A percentile compares a stretch with the other conserved stretches of the same genome.
phyloP scores from a whole-genome alignment of 1,140 invertebrate genomes.

The Venturia canescens region DNA sequence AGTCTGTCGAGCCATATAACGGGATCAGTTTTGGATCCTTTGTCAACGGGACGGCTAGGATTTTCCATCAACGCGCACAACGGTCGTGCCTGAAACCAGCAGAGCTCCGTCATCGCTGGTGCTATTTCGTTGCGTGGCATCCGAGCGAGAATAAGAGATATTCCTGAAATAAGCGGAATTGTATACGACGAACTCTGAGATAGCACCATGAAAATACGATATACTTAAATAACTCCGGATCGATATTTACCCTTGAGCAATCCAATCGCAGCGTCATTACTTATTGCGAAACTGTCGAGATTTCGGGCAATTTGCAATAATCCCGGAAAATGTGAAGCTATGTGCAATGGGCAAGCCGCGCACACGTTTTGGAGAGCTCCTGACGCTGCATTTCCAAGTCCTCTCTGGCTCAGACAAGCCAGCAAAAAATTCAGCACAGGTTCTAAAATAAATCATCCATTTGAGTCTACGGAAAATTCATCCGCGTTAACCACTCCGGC shows the following conservation, averaged over 20 bases:
- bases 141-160: slow-evolving; percentile 80
- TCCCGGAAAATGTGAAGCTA: slow-evolving; percentile 88
- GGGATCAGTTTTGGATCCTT: slow-evolving; percentile 85
- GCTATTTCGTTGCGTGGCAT: slow-evolving; percentile 82
- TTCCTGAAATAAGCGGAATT: slow-evolving; percentile 73
- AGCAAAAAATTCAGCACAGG: slow-evolving; percentile 89
- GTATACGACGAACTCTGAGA: too few species aligned
- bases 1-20: slow-evolving; percentile 95
- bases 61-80: slow-evolving; percentile 80
- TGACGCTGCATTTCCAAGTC: slow-evolving; percentile 87
- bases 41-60: slow-evolving; percentile 66
- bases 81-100: slow-evolving; percentile 85
- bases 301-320: slow-evolving; percentile 89
- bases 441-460: slow-evolving; percentile 75
- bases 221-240: too few species aligned
- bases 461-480: too few species aligned
- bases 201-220: too few species aligned
- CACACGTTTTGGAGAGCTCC: slow-evolving; percentile 87
- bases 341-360: slow-evolving; percentile 86
- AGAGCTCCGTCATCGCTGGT: slow-evolving; percentile 86
- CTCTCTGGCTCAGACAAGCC: slow-evolving; percentile 83
- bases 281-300: slow-evolving; percentile 88
- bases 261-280: slow-evolving; percentile 88
- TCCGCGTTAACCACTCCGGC: too few species aligned
- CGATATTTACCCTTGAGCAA: slow-evolving; percentile 85